Evolutionary conservation across 1,140 invertebrate species (phyloP).

Genomic region (Cephus cinctus): DNA sequence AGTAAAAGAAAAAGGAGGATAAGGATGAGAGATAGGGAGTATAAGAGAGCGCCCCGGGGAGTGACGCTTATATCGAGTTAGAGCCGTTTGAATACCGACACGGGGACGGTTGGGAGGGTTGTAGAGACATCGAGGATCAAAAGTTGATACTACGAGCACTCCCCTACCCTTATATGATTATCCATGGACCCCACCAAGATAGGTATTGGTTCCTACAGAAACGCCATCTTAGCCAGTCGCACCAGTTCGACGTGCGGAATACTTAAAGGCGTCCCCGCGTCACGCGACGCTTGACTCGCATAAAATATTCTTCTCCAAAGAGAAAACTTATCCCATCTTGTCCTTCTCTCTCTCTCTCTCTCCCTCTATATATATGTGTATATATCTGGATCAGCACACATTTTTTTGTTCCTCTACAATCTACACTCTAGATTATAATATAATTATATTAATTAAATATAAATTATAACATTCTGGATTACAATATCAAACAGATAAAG

Average conservation of each 20-base stretch:
- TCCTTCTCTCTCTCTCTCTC: constrained; percentile 9
- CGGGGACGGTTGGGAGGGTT: constrained; percentile 5
- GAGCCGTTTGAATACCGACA: constrained; percentile 52
- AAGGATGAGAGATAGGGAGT: background rate
- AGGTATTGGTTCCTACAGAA: constrained; percentile 5
- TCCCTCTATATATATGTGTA: constrained; percentile 8
- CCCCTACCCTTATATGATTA: constrained; percentile 46
- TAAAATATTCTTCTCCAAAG: constrained; percentile 50
- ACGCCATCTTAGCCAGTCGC: constrained; percentile 24
- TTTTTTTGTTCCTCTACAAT: too few relatives aligned
- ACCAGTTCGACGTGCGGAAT: constrained; percentile 46
- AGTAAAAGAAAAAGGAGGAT: background rate
- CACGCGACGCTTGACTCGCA: constrained; percentile 43
- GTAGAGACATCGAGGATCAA: constrained; percentile 41
- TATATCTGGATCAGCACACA: too few relatives aligned
- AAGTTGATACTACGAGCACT: constrained; percentile 46
- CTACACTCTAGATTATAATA: too few relatives aligned
- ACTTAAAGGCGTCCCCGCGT: constrained; percentile 38
- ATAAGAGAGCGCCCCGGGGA: constrained; percentile 32
- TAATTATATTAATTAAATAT: too few relatives aligned
- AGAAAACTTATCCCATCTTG: too few relatives aligned
- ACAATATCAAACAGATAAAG: too few relatives aligned
- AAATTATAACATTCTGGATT: too few relatives aligned
- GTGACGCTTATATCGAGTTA: constrained; percentile 51
- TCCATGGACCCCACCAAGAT: constrained; percentile 17